A percentile compares a stretch with the other conserved stretches of the same genome.
Conservation (phyloP, 2,888 invertebrate genomes). For the Serripes groenlandicus region DNA sequence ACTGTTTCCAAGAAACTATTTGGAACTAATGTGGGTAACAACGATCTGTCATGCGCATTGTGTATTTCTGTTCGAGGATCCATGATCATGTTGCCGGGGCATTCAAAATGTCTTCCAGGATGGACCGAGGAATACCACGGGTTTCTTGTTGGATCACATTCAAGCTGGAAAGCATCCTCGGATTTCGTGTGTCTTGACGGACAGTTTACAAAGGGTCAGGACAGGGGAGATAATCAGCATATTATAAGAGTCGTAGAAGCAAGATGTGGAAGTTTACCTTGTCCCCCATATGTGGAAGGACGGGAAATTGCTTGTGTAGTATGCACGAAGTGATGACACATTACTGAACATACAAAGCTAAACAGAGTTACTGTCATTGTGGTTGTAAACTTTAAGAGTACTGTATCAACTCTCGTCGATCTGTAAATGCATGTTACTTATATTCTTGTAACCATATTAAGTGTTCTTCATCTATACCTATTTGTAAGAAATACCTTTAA, state of each 20-base stretch:
- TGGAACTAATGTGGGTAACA: constrained; percentile 7
- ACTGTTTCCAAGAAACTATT: constrained; percentile 7
- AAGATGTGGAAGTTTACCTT: constrained; percentile 15
- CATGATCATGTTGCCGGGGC: constrained; percentile 33
- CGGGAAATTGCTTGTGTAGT: constrained; percentile 40
- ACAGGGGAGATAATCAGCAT: constrained; percentile 18
- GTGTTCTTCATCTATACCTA: too few species aligned
- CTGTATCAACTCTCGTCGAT: too few species aligned
- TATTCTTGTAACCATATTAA: too few species aligned
- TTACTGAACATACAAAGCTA: too few species aligned
- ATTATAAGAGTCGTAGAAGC: constrained; percentile 30
- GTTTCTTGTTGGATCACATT: not conserved
- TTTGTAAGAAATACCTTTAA: too few species aligned
- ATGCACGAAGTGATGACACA: constrained; percentile 46
- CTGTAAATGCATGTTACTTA: too few species aligned
- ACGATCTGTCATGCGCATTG: constrained; percentile 32
- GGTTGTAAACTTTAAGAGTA: too few species aligned
- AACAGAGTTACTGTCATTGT: too few species aligned
- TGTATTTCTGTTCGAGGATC: constrained; percentile 21
- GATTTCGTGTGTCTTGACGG: constrained; percentile 40
- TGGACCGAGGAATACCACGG: constrained; percentile 29
- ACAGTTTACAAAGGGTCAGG: constrained; percentile 12
- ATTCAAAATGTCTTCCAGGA: constrained; percentile 23
- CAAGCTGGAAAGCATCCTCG: constrained; percentile 7
- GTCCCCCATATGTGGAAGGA: constrained; percentile 11